Percentiles rank a stretch among this genome's conserved stretches.
phyloP scores from a whole-genome alignment of 1,140 invertebrate species.

The Sminthurides bifidus region DNA sequence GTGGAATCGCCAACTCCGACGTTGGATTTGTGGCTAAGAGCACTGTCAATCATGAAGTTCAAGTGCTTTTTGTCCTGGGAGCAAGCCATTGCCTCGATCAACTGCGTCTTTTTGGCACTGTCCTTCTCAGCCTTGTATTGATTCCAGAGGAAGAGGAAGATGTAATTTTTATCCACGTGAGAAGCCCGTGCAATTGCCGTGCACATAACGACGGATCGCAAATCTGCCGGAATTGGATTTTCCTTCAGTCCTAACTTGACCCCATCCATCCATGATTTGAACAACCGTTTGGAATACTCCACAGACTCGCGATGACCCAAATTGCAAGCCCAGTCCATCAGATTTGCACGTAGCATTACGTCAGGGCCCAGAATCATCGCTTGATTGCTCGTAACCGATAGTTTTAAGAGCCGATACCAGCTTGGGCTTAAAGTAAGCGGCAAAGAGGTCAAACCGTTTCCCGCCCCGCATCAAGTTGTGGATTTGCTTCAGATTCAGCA shows the following conservation, averaged over 20 bases:
- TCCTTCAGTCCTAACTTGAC: not conserved
- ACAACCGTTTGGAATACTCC: not conserved
- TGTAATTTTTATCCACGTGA: not conserved
- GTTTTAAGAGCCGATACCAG: not conserved
- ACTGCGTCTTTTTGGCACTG: not conserved
- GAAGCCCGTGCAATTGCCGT: not conserved
- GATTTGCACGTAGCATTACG: not conserved
- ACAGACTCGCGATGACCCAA: not conserved
- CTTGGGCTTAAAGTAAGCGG: not conserved
- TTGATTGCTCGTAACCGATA: not conserved
- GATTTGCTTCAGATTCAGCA: not conserved
- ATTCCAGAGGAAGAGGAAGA: not conserved
- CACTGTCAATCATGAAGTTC: not conserved
- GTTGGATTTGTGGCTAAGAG: not conserved
- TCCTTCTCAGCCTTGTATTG: not conserved
- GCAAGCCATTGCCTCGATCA: not conserved
- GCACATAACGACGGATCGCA: not conserved
- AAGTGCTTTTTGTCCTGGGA: not conserved
- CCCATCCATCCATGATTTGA: not conserved
- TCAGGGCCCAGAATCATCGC: not conserved
- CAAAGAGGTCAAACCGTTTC: not conserved
- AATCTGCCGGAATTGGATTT: slow-evolving; percentile 3
- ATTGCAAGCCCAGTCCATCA: slow-evolving; percentile 5
- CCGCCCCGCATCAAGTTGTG: not conserved
- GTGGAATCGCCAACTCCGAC: not conserved